phyloP scores from a whole-genome alignment of 2,797 vertebrate genomes.

The Silurus lanzhouensis region DNA sequence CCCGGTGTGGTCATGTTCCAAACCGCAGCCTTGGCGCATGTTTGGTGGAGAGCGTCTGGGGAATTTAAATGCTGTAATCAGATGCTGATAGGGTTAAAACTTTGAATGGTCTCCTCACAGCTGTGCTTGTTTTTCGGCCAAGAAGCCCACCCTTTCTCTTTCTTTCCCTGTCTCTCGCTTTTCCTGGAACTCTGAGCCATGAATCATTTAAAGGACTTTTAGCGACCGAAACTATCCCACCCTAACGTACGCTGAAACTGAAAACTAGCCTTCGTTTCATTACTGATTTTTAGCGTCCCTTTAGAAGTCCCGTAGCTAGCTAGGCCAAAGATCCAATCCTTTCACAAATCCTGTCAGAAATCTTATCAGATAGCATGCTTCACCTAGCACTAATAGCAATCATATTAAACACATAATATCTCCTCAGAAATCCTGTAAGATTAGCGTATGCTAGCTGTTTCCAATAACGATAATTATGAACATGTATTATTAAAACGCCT shows the following conservation, averaged over 20 bases:
- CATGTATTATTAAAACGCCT: too few relatives aligned
- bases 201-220: slow-evolving; percentile 23
- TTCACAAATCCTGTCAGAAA: background rate
- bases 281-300: background rate
- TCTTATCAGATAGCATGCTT: background rate
- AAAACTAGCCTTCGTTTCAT: background rate
- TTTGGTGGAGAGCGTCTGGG: background rate
- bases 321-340: background rate
- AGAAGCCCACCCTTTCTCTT: background rate
- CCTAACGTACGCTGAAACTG: background rate
- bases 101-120: slow-evolving; percentile 16
- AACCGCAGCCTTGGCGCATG: background rate
- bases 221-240: background rate
- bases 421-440: background rate
- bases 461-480: too few relatives aligned
- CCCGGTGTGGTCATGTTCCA: background rate
- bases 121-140: slow-evolving; percentile 7
- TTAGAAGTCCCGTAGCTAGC: background rate
- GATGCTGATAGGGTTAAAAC: slow-evolving; percentile 19
- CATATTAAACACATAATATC: too few relatives aligned
- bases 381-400: background rate
- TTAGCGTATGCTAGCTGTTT: background rate
- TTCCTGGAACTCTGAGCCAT: slow-evolving; percentile 14
- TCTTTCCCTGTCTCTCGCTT: background rate
- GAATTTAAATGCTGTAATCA: background rate